Base-by-base conservation (phyloP, 2,113 vertebrate species). In the Triplophysa siluroides region DNA sequence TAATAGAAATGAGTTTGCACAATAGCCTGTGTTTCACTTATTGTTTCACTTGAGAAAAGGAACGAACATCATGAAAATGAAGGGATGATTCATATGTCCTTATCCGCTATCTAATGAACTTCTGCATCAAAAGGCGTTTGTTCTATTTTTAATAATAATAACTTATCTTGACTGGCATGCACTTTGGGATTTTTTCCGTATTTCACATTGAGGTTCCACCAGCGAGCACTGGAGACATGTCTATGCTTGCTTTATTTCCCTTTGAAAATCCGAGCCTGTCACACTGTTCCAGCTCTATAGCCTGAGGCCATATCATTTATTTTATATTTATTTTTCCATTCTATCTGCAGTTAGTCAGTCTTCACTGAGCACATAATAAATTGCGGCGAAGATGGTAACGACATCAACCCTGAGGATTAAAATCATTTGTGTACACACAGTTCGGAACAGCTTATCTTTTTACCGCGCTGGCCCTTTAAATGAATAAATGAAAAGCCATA, bases 241-340 rank as follows among this genome's bases (percentile, higher is more conserved):
- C 60, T 61, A 38, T 63, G 60, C 65, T 80, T 77, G 19, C 33
- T 33, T 79, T 50, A 8, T 80, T 56, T 80, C 26, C 10, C 65
- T 81, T 76, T 56, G 60, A 45, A 74, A 67, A 41, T 74, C 68
- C 64, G 18, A 66, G 72, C 62, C 70, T 72, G 63, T 65, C 73
- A 78, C n/a, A n/a, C 13, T 33, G 26, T 43, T 82, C 72, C 52
- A 69, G 65, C 13, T 78, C 62, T 84, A 65, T 76, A 52, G 71
- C 63, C 69, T 38, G 33, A 69, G 74, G 78, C 54, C 61, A 79
- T 66, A 26, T 54, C 69, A 82, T 60, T 58, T 58, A 8, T 21
- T 76, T 75, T 76, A 76, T 80, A 50, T 50, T 50, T 50, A 8
- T 21, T 76, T 75, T 76, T 78, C 78, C 66, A 23, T 66, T 54